These are phyloP conservation scores for Hydrozoanthus tunicans DNA, from an alignment of 64 coral and sea anemone genomes.

Conservation along the genomic window DNA sequence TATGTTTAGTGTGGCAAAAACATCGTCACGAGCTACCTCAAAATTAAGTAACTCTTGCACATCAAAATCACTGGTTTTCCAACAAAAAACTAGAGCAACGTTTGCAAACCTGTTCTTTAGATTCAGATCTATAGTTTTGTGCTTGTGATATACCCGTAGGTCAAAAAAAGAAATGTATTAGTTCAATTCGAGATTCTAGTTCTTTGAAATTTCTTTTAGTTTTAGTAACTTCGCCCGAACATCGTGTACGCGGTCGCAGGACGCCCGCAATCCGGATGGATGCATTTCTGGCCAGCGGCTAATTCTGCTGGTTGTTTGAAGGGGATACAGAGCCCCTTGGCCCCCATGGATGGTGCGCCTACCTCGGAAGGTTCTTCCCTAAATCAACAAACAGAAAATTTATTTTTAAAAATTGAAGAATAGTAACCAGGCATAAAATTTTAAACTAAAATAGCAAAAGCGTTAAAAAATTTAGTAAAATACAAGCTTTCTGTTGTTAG, in stretches of 20 bases:
- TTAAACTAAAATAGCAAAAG: too few relatives aligned
- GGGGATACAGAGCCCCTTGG: slow-evolving; percentile 93
- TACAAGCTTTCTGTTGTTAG: too few relatives aligned
- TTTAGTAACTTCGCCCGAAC: slow-evolving; percentile 94
- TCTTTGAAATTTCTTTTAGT: background rate
- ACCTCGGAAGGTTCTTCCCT: slow-evolving; percentile 91
- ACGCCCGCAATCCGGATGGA: slow-evolving; percentile 76
- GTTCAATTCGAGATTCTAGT: background rate
- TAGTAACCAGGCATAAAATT: background rate
- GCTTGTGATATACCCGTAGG: background rate
- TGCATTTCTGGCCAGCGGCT: slow-evolving; percentile 81
- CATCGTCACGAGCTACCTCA: too few relatives aligned
- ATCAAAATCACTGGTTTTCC: too few relatives aligned
- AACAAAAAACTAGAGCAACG: too few relatives aligned
- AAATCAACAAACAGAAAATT: background rate
- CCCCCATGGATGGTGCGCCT: slow-evolving; percentile 97
- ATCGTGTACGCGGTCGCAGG: slow-evolving; percentile 78
- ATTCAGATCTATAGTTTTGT: background rate
- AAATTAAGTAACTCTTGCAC: too few relatives aligned
- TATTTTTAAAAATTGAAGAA: background rate
- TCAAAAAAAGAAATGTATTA: background rate
- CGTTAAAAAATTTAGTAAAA: too few relatives aligned
- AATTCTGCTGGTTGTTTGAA: slow-evolving; percentile 92
- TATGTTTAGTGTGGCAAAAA: too few relatives aligned
- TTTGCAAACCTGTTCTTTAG: background rate